Evolutionary conservation across 2,888 invertebrate species (phyloP).

Genomic region (Polydrusus tereticollis): DNA sequence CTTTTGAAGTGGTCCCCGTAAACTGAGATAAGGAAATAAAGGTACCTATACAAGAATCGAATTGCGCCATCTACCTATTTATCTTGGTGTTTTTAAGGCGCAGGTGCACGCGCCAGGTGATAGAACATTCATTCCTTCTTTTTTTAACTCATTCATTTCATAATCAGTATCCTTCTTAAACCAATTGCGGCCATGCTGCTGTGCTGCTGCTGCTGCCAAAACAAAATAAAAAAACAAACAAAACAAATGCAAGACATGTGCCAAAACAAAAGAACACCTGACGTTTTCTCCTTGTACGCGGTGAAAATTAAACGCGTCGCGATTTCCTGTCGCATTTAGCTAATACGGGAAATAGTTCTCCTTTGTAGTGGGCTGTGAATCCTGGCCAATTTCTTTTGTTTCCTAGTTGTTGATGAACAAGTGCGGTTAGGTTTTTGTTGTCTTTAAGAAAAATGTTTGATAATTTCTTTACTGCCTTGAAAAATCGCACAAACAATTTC

Average conservation of each 20-base stretch:
- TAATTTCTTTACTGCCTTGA: constrained; percentile 66
- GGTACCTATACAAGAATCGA: background rate
- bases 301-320: constrained; percentile 13
- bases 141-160: background rate
- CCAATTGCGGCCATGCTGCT: background rate
- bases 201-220: too few relatives aligned
- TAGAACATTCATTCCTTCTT: background rate
- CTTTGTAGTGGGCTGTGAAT: constrained; percentile 31
- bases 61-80: constrained; percentile 10
- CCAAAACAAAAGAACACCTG: constrained; percentile 35
- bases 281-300: constrained; percentile 20
- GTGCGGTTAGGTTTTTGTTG: constrained; percentile 34
- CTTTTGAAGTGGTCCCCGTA: too few relatives aligned
- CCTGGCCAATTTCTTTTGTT: constrained; percentile 6
- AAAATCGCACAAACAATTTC: constrained; percentile 66
- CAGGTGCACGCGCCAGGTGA: constrained; percentile 32
- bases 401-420: constrained; percentile 3
- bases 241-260: constrained; percentile 41
- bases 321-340: constrained; percentile 26
- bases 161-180: background rate
- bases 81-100: background rate
- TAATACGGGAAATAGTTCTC: constrained; percentile 4
- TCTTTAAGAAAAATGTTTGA: constrained; percentile 65
- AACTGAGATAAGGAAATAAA: too few relatives aligned
- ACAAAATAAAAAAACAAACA: constrained; percentile 17